phyloP scores from a whole-genome alignment of 2,113 vertebrate genomes.

The Cyprinodon brontotheroides region DNA sequence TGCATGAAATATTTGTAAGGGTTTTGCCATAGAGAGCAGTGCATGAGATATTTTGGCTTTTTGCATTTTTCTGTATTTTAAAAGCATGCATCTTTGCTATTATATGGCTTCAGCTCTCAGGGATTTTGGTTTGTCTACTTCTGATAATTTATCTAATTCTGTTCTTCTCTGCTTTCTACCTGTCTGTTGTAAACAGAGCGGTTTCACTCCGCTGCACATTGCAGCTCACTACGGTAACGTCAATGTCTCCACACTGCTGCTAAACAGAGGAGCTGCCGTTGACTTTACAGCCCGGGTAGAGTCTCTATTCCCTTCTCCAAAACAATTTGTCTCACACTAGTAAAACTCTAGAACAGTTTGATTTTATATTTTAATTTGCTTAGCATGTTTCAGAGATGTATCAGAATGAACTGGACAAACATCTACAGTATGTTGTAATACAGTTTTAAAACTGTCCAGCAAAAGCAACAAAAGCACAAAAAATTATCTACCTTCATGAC shows the following conservation, averaged over 20 bases:
- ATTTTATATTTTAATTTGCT: too few relatives aligned
- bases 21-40: slow-evolving; percentile 43
- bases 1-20: slow-evolving; percentile 30
- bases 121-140: slow-evolving; percentile 19
- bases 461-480: not conserved
- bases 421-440: not conserved
- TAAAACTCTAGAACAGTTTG: not conserved
- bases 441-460: not conserved
- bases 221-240: slow-evolving; percentile 92
- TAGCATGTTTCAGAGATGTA: not conserved
- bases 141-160: slow-evolving; percentile 24
- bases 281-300: slow-evolving; percentile 96
- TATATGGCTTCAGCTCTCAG: slow-evolving; percentile 48
- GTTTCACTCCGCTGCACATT: slow-evolving; percentile 97
- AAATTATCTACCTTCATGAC: not conserved
- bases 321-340: not conserved
- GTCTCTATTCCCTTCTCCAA: slow-evolving; percentile 13
- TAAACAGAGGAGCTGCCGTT: slow-evolving; percentile 96
- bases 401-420: not conserved
- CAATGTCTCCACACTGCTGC: slow-evolving; percentile 96
- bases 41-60: slow-evolving; percentile 49
- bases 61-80: slow-evolving; percentile 30
- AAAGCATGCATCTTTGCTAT: slow-evolving; percentile 41
- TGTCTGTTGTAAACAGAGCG: slow-evolving; percentile 83
- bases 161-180: slow-evolving; percentile 35